Conservation (phyloP, 64 coral and sea anemone genomes). For the Montipora foliosa region DNA sequence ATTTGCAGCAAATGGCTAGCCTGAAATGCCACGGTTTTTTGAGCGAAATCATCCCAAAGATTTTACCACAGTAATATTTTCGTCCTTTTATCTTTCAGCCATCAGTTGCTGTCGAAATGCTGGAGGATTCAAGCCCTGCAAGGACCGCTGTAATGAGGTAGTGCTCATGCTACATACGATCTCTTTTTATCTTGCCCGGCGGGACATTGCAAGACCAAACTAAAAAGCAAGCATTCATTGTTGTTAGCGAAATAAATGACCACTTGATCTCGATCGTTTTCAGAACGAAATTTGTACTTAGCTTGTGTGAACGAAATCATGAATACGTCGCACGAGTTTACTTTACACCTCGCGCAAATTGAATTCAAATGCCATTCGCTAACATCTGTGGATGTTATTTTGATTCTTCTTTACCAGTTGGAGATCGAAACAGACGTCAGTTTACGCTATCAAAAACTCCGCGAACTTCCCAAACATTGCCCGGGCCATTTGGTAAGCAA, state of each 20-base stretch:
- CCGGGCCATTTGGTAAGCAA: constrained; percentile 94
- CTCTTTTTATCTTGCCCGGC: constrained; percentile 87
- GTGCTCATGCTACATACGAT: constrained; percentile 69
- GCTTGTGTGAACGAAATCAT: constrained; percentile 13
- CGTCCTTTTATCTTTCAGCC: constrained; percentile 78
- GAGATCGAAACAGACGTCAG: constrained; percentile 80
- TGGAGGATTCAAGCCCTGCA: constrained; percentile 77
- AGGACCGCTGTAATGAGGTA: constrained; percentile 89
- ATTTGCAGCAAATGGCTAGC: constrained; percentile 50
- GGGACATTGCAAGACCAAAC: constrained; percentile 77
- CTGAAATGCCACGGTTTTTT: constrained; percentile 29
- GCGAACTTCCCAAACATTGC: constrained; percentile 88
- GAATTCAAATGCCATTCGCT: constrained; percentile 49
- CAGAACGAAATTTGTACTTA: constrained; percentile 56
- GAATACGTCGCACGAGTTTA: constrained; percentile 76
- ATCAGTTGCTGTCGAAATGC: constrained; percentile 82
- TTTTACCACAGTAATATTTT: constrained; percentile 3
- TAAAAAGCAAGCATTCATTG: constrained; percentile 71
- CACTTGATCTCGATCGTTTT: constrained; percentile 52
- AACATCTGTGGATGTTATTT: constrained; percentile 62
- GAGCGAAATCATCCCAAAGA: background rate
- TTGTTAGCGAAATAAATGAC: constrained; percentile 13
- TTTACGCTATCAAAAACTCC: constrained; percentile 72
- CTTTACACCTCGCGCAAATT: constrained; percentile 75
- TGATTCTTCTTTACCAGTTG: constrained; percentile 82